Conservation (phyloP, 2,888 invertebrate genomes). For the Coelopa pilipes region DNA sequence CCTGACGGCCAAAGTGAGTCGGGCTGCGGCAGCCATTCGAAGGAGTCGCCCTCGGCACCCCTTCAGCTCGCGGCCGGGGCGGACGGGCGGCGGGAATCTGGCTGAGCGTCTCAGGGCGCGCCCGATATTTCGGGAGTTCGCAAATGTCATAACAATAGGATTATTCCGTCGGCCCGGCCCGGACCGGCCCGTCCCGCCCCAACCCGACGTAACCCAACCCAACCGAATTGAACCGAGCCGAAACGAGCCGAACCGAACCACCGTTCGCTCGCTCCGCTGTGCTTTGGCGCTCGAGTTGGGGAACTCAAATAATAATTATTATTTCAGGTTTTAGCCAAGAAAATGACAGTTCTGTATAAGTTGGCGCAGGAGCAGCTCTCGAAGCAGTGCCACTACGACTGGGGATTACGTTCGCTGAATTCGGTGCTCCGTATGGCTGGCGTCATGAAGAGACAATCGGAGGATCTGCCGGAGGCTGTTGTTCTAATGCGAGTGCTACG, state of each 20-base stretch:
- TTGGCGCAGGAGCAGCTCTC: conserved; percentile 88
- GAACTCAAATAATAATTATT: conserved; percentile 24
- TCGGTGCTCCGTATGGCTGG: conserved; percentile 93
- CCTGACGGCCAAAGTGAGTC: conserved; percentile 80
- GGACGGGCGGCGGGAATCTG: too few relatives aligned
- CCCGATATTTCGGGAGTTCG: neutral
- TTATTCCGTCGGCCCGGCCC: conserved; percentile 8
- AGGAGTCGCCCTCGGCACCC: neutral
- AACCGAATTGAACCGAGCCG: neutral
- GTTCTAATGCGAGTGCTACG: conserved; percentile 91
- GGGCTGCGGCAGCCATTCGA: neutral
- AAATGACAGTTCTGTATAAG: conserved; percentile 92
- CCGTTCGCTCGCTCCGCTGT: neutral
- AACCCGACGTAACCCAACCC: too few relatives aligned
- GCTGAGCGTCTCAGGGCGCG: too few relatives aligned
- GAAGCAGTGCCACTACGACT: conserved; percentile 93
- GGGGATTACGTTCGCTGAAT: conserved; percentile 91
- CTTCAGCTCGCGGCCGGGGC: too few relatives aligned
- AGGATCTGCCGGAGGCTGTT: conserved; percentile 84
- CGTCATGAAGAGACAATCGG: conserved; percentile 81
- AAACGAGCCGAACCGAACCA: neutral
- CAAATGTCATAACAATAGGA: conserved; percentile 23
- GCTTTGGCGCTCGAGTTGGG: neutral
- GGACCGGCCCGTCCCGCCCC: too few relatives aligned
- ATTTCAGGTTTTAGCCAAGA: conserved; percentile 80